A percentile compares a stretch with the other conserved stretches of the same genome.
Evolutionary conservation across 1,140 invertebrate species (phyloP).

Genomic region (Calliopsis andreniformis): DNA sequence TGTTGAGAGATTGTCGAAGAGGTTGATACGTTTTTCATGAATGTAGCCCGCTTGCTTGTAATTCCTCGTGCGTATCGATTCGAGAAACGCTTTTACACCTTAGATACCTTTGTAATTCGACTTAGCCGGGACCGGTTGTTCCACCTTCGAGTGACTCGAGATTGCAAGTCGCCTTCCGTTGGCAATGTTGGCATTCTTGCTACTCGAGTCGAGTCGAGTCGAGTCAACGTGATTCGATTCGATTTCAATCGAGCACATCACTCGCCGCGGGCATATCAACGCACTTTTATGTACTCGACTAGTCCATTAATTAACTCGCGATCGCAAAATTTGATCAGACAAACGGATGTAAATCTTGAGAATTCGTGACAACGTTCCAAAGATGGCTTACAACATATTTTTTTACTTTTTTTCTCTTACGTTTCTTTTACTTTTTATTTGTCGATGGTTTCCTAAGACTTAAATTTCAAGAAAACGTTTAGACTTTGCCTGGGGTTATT

Average conservation of each 20-base stretch:
- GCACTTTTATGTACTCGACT: slow-evolving; percentile 27
- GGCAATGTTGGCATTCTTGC: slow-evolving; percentile 52
- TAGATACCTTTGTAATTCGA: slow-evolving; percentile 61
- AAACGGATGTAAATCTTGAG: not conserved
- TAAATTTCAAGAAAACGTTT: too few relatives aligned
- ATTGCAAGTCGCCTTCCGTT: slow-evolving; percentile 41
- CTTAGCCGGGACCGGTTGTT: slow-evolving; percentile 63
- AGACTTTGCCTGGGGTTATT: too few relatives aligned
- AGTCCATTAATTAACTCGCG: not conserved
- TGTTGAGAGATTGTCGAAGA: slow-evolving; percentile 8
- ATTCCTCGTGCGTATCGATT: slow-evolving; percentile 41
- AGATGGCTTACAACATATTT: slow-evolving; percentile 19
- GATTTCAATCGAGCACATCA: too few relatives aligned
- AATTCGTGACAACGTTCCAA: slow-evolving; percentile 11
- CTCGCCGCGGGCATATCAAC: too few relatives aligned
- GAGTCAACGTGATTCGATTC: too few relatives aligned
- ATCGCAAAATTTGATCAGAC: too few relatives aligned
- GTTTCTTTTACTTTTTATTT: not conserved
- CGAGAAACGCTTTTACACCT: slow-evolving; percentile 62
- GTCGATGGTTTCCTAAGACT: not conserved
- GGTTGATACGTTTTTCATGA: slow-evolving; percentile 18
- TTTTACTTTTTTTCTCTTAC: not conserved
- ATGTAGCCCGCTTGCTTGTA: slow-evolving; percentile 53
- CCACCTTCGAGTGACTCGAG: slow-evolving; percentile 57
- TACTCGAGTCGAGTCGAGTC: slow-evolving; percentile 16